Conservation (phyloP, 2,888 invertebrate genomes). For the Alloscopus bannaensis region DNA sequence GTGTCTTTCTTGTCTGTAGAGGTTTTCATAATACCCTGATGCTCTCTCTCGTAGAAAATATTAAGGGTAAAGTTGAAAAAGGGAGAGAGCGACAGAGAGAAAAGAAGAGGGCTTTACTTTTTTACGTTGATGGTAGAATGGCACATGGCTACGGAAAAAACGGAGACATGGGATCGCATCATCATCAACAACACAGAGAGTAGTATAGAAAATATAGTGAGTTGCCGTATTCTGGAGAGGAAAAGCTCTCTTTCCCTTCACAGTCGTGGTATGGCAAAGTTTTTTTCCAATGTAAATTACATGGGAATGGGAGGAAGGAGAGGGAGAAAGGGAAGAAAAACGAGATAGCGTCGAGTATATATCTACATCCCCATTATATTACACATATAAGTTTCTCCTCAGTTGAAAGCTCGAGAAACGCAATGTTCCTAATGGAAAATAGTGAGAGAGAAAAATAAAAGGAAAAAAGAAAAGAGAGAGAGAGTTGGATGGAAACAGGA, state of each 20-base stretch:
- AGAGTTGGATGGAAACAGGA: constrained; percentile 24
- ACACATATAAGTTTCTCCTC: background rate
- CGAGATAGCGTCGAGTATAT: constrained; percentile 12
- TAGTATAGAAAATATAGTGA: background rate
- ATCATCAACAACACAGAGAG: constrained; percentile 19
- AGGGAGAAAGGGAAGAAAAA: constrained; percentile 31
- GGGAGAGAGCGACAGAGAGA: constrained; percentile 15
- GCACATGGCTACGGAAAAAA: constrained; percentile 37
- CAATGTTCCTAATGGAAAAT: constrained; percentile 34
- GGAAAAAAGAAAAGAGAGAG: constrained; percentile 18
- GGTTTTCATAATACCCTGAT: constrained; percentile 51
- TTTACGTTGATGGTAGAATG: constrained; percentile 30
- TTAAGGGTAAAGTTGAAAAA: constrained; percentile 58
- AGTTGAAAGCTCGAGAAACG: background rate
- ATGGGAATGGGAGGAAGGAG: constrained; percentile 45
- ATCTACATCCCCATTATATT: too few relatives aligned
- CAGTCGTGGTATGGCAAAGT: constrained; percentile 7
- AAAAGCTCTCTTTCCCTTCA: constrained; percentile 8
- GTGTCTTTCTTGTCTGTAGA: constrained; percentile 32
- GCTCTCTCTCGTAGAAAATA: constrained; percentile 24
- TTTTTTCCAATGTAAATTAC: constrained; percentile 49
- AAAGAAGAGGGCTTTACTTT: constrained; percentile 35
- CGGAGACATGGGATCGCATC: constrained; percentile 32
- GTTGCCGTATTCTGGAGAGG: background rate
- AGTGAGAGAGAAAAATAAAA: constrained; percentile 27